These are phyloP conservation scores for Microctenopoma steveboyesi DNA, from an alignment of 2,797 vertebrate species.

Conservation along the genomic window DNA sequence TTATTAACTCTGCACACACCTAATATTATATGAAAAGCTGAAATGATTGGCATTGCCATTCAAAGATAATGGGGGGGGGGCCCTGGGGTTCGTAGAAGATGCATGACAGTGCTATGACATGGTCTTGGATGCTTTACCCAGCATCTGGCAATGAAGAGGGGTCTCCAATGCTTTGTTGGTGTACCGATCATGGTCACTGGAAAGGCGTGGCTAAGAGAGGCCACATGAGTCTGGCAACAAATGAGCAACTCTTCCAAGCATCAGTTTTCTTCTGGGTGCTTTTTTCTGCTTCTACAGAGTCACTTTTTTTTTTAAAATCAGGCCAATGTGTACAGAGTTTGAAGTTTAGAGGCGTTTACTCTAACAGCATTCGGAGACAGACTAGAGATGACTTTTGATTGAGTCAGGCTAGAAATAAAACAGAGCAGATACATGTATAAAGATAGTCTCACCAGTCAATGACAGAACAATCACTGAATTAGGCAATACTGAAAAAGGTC, in stretches of 20 bases:
- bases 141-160: background rate
- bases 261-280: background rate
- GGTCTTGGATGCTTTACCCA: background rate
- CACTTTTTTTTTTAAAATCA: no score
- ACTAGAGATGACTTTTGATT: conserved; percentile 11
- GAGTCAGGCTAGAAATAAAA: conserved; percentile 7
- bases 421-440: background rate
- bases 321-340: no score
- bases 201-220: background rate
- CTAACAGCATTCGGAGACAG: background rate
- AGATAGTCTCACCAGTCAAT: background rate
- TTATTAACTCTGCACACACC: background rate
- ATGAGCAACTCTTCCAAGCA: background rate
- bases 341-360: no score
- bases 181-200: no score
- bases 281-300: background rate
- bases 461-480: no score
- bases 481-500: background rate
- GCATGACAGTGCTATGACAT: background rate
- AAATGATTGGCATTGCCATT: no score
- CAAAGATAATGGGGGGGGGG: no score
- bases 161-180: no score
- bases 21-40: background rate
- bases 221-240: background rate
- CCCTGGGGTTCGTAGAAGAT: no score